Evolutionary conservation across 2,888 invertebrate genomes (phyloP), one percentile per base, ranked within the genome.

Genomic region (Aleiodes testaceus): DNA sequence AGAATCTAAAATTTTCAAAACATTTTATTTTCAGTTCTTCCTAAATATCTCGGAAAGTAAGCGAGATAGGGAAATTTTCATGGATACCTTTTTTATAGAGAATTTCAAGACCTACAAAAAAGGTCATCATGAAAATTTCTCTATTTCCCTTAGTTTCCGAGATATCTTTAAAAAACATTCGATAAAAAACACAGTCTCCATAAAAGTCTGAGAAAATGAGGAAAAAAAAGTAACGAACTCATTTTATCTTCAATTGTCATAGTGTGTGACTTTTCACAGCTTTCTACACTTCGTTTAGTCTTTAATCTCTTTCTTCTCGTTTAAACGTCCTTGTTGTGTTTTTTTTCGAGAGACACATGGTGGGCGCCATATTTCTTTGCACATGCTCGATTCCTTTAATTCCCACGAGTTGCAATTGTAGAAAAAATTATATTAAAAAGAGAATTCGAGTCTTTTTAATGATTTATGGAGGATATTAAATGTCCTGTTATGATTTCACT

Each of bases 361-460:
- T 69, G 73, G 73, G 79, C 80, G 81, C 80, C 81, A 78, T 78
- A 79, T 81, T 80, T 75, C 80, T 79, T 74, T 69, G 79, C 82
- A 82, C 79, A 80, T 82, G 82, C 78, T 78, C 77, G 75, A 75
- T 75, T 75, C 74, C 72, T 75, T 75, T 49, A 44, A 26, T 64
- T 68, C 52, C 66, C 66, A 59, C 45, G 67, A 55, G 42, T 67
- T 47, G 45, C 14, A n/a, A 53, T 22, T 14, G 22, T 53, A 42
- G 36, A 63, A 66, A 69, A 14, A 44, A 36, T 36, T 36, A 36
- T 6, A 36, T 61, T 22, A 59, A 63, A 66, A 16, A 70, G 30
- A 50, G 59, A 11, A 52, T 14, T 49, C 18, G 4, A 47, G 42
- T 42, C 26, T 53, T 42, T n/a, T 4, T 14, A 11, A 59, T 59